Conservation (phyloP, 2,113 vertebrate species). For the Pluvialis apricaria region DNA sequence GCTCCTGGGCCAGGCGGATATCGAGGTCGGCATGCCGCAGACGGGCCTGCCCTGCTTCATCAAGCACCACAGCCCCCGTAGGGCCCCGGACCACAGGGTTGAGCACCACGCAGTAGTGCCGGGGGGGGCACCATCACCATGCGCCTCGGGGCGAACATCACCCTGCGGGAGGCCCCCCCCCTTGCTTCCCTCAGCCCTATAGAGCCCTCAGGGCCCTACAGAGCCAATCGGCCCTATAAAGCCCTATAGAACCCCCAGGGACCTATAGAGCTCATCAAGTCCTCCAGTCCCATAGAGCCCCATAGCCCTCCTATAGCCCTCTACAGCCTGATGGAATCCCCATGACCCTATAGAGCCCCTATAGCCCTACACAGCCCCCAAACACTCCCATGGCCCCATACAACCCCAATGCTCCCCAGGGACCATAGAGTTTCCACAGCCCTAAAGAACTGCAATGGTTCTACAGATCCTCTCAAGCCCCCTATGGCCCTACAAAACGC, state of each 20-base stretch:
- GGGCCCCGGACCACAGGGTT: slow-evolving; percentile 79
- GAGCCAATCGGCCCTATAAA: background rate
- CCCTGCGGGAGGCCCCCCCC: slow-evolving; percentile 51
- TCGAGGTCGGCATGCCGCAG: slow-evolving; percentile 76
- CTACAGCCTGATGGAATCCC: too few relatives aligned
- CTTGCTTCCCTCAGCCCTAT: background rate
- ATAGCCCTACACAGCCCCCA: background rate
- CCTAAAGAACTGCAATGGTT: background rate
- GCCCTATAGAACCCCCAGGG: background rate
- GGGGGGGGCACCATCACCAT: slow-evolving; percentile 89
- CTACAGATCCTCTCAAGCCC: too few relatives aligned
- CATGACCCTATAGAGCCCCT: background rate
- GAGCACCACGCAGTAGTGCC: slow-evolving; percentile 84
- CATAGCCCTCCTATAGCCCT: background rate
- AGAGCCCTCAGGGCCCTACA: background rate
- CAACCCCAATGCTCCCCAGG: background rate
- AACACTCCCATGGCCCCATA: too few relatives aligned
- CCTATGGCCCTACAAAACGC: background rate
- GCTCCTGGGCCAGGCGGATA: background rate
- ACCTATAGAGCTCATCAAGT: too few relatives aligned
- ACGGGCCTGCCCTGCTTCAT: slow-evolving; percentile 81
- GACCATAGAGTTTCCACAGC: background rate
- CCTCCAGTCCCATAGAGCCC: background rate
- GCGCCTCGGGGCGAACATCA: slow-evolving; percentile 75
- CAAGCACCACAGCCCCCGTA: slow-evolving; percentile 62